phyloP scores from a whole-genome alignment of 2,888 invertebrate genomes.

The Cheilosia variabilis region DNA sequence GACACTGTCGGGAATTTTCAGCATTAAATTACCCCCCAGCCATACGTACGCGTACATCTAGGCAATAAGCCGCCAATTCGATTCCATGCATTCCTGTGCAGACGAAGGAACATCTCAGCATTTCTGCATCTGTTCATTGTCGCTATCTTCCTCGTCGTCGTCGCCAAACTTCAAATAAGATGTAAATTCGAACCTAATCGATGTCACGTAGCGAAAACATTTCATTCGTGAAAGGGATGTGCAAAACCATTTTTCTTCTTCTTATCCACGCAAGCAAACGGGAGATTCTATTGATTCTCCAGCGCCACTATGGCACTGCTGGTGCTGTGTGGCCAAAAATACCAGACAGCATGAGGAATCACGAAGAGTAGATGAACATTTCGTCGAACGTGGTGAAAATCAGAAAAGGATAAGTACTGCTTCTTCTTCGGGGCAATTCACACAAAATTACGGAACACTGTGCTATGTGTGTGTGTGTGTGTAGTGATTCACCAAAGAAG shows the following conservation, averaged over 20 bases:
- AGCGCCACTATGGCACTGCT: slow-evolving; percentile 14
- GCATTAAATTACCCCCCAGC: not conserved
- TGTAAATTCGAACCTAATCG: slow-evolving; percentile 76
- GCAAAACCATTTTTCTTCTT: slow-evolving; percentile 71
- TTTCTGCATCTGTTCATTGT: not conserved
- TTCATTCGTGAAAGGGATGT: slow-evolving; percentile 74
- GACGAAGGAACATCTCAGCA: slow-evolving; percentile 1
- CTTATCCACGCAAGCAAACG: slow-evolving; percentile 62
- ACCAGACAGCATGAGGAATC: slow-evolving; percentile 64
- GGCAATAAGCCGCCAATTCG: not conserved
- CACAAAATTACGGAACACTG: slow-evolving; percentile 48
- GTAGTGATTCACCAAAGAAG: slow-evolving; percentile 51
- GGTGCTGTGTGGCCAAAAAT: slow-evolving; percentile 52
- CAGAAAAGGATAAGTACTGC: slow-evolving; percentile 45
- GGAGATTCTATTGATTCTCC: slow-evolving; percentile 62
- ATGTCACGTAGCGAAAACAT: slow-evolving; percentile 75
- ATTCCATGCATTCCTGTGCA: not conserved
- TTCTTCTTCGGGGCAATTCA: slow-evolving; percentile 45
- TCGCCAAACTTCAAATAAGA: slow-evolving; percentile 65
- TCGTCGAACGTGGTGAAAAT: slow-evolving; percentile 68
- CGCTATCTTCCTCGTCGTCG: not conserved
- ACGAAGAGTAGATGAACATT: slow-evolving; percentile 54
- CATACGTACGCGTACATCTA: not conserved
- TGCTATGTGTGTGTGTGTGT: slow-evolving; percentile 1
- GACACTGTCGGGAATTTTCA: not conserved